Evolutionary conservation across 2,888 invertebrate species (phyloP).

Genomic region (Zonitis immaculata): DNA sequence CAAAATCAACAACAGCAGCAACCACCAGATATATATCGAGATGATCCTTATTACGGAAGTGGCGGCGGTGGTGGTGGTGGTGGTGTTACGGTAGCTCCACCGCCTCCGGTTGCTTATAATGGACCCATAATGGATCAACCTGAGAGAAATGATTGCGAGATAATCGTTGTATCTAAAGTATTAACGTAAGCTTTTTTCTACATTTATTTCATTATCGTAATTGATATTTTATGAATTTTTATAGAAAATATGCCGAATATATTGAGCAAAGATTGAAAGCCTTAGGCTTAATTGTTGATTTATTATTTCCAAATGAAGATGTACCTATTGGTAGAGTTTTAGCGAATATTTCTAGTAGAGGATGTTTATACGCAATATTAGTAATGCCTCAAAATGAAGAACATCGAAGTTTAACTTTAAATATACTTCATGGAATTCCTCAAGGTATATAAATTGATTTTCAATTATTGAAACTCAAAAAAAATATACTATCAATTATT

Average conservation of each 20-base stretch:
- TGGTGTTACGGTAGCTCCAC: constrained; percentile 10
- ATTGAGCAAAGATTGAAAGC: constrained; percentile 77
- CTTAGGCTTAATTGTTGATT: constrained; percentile 74
- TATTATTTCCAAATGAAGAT: constrained; percentile 88
- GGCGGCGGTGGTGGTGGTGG: no score
- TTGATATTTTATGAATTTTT: constrained; percentile 8
- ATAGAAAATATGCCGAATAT: constrained; percentile 80
- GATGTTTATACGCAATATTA: constrained; percentile 83
- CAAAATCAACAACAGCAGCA: neutral
- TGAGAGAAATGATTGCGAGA: constrained; percentile 84
- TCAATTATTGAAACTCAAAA: neutral
- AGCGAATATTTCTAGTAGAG: constrained; percentile 83
- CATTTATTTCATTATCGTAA: neutral
- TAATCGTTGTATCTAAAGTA: constrained; percentile 77
- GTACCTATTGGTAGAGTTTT: constrained; percentile 73
- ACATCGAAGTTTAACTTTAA: constrained; percentile 80
- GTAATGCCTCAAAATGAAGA: constrained; percentile 83
- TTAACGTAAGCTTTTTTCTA: constrained; percentile 63
- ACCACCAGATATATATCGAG: constrained; percentile 7
- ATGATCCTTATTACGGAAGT: constrained; percentile 8
- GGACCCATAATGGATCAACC: constrained; percentile 41
- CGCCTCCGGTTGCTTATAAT: constrained; percentile 37
- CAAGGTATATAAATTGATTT: constrained; percentile 64
- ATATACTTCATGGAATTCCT: constrained; percentile 84
- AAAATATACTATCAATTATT: constrained; percentile 19